Evolutionary conservation across 2,797 vertebrate genomes (phyloP), one percentile per base, ranked within the genome.

Genomic region (Periparus ater): DNA sequence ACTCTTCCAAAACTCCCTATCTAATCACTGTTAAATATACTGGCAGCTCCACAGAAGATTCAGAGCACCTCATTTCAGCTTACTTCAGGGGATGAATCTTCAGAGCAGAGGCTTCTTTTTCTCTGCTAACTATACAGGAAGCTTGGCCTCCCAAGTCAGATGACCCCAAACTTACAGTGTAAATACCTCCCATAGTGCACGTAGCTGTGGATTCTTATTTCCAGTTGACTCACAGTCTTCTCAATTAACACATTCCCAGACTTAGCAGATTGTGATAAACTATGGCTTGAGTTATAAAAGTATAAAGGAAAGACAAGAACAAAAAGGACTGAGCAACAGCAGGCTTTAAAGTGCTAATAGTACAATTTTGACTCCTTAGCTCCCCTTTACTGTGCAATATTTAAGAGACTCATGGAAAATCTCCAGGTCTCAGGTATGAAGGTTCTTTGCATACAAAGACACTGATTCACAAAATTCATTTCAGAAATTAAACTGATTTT

Each of bases 201-300:
- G 65, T 11, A 68, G 65, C 45, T 91, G 68, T 58, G 50, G 57
- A 74, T 77, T 94, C 57, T 80, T 57, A 65, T 58, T 90, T 93
- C 42, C 45, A 85, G 53, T 77, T 95, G 85, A 88, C 40, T 91
- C 71, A 15, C 16, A 70, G 45, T 55, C 61, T 75, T 92, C 53
- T 58, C 91, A 91, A 85, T 71, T 90, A 90, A 77, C 73, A 96
- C 47, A 68, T 78, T 85, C 55, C 10, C 58, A 65, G 51, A 63
- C 2, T 29, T 32, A 32, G 42, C 38, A 91, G 85, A 72, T 13
- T 58, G 48, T 65, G 20, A 86, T 61, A 57, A 93, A 82, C 71
- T 57, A 90, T 0, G 10, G 55, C 20, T 58, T 73, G 74, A 73
- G 44, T 71, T 87, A 75, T 44, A 89, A 85, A 91, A 77, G n/a